Evolutionary conservation across 2,888 invertebrate genomes (phyloP).

Genomic region (Sphecodes monilicornis): DNA sequence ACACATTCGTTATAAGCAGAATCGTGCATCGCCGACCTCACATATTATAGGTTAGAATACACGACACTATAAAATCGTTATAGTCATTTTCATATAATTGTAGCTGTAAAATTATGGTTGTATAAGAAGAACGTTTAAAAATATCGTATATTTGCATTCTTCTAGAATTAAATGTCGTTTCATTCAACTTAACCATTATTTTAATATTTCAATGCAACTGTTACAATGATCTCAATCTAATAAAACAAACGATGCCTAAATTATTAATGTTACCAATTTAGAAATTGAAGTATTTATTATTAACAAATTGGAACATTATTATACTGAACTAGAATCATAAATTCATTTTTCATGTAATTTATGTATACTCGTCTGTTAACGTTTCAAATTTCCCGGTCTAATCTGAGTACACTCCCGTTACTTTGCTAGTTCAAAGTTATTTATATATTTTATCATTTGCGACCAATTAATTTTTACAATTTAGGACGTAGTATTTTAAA

Average conservation of each 20-base stretch:
- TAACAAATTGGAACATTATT: background rate
- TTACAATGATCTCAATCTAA: background rate
- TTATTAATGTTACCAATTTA: background rate
- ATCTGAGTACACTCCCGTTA: constrained; percentile 28
- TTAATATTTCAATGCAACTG: background rate
- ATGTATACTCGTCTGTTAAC: background rate
- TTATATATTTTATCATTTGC: background rate
- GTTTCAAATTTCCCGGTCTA: constrained; percentile 38
- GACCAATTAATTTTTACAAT: background rate
- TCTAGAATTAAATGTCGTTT: background rate
- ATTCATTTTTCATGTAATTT: background rate
- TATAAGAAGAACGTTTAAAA: background rate
- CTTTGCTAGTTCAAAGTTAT: background rate
- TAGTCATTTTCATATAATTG: constrained; percentile 2
- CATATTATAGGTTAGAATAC: constrained; percentile 46
- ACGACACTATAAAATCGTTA: background rate
- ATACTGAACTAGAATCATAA: background rate
- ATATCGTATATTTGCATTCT: background rate
- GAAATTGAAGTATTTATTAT: background rate
- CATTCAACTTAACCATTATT: background rate
- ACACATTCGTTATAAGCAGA: constrained; percentile 25
- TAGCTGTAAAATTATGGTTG: background rate
- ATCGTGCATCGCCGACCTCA: constrained; percentile 15
- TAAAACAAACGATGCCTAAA: background rate
- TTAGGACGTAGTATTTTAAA: background rate